These are phyloP conservation scores for Harpalus rubripes DNA, from an alignment of 2,888 invertebrate genomes.

Conservation along the genomic window DNA sequence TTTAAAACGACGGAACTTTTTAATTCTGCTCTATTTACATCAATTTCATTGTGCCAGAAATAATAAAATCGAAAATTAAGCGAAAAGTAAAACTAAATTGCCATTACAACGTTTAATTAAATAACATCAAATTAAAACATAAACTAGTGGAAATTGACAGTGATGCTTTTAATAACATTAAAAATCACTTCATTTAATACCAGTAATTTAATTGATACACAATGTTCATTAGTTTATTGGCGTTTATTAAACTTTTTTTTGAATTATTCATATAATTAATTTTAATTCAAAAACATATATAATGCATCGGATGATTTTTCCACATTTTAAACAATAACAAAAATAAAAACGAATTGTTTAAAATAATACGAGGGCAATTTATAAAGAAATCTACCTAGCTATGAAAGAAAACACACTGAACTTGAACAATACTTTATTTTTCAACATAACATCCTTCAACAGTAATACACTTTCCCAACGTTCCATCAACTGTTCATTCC, in stretches of 20 bases:
- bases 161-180: slow-evolving; percentile 9
- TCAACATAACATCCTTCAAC: too few species aligned
- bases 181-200: background rate
- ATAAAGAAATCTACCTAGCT: too few species aligned
- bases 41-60: background rate
- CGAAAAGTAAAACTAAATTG: background rate
- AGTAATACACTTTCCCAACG: too few species aligned
- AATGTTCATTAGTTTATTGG: slow-evolving; percentile 7
- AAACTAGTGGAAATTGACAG: slow-evolving; percentile 28
- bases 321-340: slow-evolving; percentile 10
- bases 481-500: too few species aligned
- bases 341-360: background rate
- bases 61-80: slow-evolving; percentile 12
- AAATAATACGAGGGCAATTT: slow-evolving; percentile 16
- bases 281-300: background rate
- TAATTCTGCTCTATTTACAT: background rate
- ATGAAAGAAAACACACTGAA: too few species aligned
- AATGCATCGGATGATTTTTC: background rate
- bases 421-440: too few species aligned
- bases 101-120: slow-evolving; percentile 14
- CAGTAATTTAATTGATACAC: slow-evolving; percentile 6
- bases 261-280: slow-evolving; percentile 7
- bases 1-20: background rate
- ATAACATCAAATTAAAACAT: slow-evolving; percentile 46
- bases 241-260: slow-evolving; percentile 3